Percentiles rank a stretch among this genome's conserved stretches.
phyloP scores from a whole-genome alignment of 2,797 vertebrate genomes.

The Chelon labrosus region DNA sequence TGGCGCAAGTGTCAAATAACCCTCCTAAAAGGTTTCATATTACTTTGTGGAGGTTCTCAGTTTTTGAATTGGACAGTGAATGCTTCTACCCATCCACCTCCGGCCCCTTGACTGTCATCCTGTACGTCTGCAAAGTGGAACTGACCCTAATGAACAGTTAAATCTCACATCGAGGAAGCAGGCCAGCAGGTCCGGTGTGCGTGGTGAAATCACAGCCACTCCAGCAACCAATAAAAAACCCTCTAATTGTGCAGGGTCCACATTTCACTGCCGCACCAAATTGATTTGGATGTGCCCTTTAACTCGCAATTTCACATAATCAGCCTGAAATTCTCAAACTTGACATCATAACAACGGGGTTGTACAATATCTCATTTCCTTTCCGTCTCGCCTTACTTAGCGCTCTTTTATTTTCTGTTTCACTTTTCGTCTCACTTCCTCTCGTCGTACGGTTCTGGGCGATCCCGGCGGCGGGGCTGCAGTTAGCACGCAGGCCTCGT shows the following conservation, averaged over 20 bases:
- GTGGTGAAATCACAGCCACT: constrained; percentile 36
- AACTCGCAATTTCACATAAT: constrained; percentile 76
- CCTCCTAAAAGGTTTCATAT: neutral
- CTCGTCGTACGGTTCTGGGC: constrained; percentile 17
- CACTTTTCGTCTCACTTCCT: constrained; percentile 15
- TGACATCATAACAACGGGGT: constrained; percentile 66
- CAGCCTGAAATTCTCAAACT: constrained; percentile 72
- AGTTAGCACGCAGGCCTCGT: constrained; percentile 33
- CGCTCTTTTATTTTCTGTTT: constrained; percentile 26
- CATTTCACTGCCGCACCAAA: constrained; percentile 55
- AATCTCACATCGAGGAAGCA: constrained; percentile 30
- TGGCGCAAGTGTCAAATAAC: neutral
- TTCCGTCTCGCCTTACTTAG: constrained; percentile 18
- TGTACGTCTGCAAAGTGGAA: constrained; percentile 43
- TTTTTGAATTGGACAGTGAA: constrained; percentile 13
- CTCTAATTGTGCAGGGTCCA: constrained; percentile 57
- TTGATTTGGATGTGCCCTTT: constrained; percentile 76
- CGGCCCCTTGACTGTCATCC: constrained; percentile 37
- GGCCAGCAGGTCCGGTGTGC: constrained; percentile 40
- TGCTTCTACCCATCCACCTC: constrained; percentile 14
- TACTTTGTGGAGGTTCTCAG: constrained; percentile 1
- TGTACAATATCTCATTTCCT: constrained; percentile 68
- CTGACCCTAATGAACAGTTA: constrained; percentile 46
- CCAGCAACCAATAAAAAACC: constrained; percentile 37
- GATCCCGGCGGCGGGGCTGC: constrained; percentile 10